A percentile compares a stretch with the other conserved stretches of the same genome.
These are phyloP conservation scores for Pardalotus punctatus DNA, from an alignment of 2,113 vertebrate species.

Conservation along the genomic window DNA sequence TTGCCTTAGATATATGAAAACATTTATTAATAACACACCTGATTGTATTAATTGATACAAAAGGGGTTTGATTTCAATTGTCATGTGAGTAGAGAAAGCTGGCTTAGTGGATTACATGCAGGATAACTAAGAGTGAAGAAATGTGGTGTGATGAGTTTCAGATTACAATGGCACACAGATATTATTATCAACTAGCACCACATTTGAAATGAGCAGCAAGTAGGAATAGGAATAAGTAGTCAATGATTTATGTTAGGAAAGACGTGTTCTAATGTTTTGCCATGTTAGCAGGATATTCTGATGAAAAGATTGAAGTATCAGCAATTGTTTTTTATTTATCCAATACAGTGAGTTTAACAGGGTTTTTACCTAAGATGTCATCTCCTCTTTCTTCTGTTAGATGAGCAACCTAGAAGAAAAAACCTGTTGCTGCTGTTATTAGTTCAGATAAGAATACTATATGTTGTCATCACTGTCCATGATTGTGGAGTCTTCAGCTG, in stretches of 20 bases:
- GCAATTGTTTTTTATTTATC: not conserved
- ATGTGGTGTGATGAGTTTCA: not conserved
- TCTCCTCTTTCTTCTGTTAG: not conserved
- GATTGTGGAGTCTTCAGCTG: not conserved
- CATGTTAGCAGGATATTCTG: not conserved
- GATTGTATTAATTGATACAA: not conserved
- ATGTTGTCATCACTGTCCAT: not conserved
- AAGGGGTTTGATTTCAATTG: not conserved
- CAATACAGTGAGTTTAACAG: not conserved
- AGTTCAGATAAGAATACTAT: not conserved
- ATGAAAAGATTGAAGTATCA: not conserved
- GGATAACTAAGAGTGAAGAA: not conserved
- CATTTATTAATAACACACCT: not conserved
- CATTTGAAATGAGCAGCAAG: not conserved
- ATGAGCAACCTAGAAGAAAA: not conserved
- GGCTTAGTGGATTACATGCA: not conserved
- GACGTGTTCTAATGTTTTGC: not conserved
- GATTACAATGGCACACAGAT: not conserved
- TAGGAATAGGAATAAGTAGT: not conserved
- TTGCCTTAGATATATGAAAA: not conserved
- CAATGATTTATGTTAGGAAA: not conserved
- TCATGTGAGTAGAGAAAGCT: not conserved
- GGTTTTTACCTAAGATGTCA: not conserved
- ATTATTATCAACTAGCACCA: not conserved
- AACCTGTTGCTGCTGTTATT: not conserved